Base-by-base conservation (phyloP, 2,888 invertebrate species). In the Melanotus villosus region DNA sequence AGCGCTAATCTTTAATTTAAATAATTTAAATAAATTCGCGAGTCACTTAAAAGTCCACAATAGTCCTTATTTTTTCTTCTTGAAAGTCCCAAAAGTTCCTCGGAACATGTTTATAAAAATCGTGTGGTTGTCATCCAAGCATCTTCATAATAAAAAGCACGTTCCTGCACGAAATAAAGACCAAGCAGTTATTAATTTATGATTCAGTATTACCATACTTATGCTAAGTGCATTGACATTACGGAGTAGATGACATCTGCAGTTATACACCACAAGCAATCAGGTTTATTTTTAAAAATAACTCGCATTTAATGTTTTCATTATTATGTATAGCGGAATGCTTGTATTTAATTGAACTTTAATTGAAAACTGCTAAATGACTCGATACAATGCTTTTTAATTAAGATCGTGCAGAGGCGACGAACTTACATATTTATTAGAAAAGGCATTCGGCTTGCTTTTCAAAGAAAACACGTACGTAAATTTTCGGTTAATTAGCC, bases 41-140 rank as follows among this genome's bases (percentile, higher is more conserved):
- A 4, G 12, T 1, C 41, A 1, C 45, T 64, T 14, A 12, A 67
- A 68, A 36, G 58, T 63, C 47, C 18, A 38, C 16, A 54, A 58
- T n/a, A 26, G 52, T 74, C 30, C 38, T 65, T 74, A 71, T 76
- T 83, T 83, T 82, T 83, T 84, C 79, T 82, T 83, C 77, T 80
- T 82, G 73, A 77, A 81, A 67, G 77, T 80, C 73, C 83, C 82
- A 70, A 83, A 81, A 56, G 79, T 80, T 76, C 77, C 77, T 63
- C 80, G 79, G 78, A 79, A 79, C 83, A 83, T 83, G 76, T 74
- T 82, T 76, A 70, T 36, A 50, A 68, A 52, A 21, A 6, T 65
- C 9, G 23, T 23, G 56, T 57, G 47, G 58, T 57, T 41, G 62
- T 71, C 68, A 70, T 58, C 69, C 52, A 36, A 56, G 43, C 41